Conservation (phyloP, 2,888 invertebrate species). For the Arctia plantaginis region DNA sequence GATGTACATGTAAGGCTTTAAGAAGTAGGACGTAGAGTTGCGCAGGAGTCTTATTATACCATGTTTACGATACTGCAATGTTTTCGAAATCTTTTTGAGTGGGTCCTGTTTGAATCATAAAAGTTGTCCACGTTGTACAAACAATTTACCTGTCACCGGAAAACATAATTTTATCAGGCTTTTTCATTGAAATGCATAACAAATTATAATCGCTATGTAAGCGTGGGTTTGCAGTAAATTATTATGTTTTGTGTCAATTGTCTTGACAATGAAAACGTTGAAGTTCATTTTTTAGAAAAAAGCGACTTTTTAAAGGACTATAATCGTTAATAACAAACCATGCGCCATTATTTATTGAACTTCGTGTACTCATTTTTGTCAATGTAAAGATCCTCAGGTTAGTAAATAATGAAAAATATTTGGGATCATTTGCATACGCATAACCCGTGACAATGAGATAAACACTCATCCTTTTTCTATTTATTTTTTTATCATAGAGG, state of each 20-base stretch:
- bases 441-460: neutral
- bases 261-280: neutral
- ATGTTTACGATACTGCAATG: constrained; percentile 52
- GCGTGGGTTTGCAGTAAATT: constrained; percentile 9
- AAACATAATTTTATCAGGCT: constrained; percentile 14
- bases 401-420: neutral
- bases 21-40: constrained; percentile 57
- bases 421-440: neutral
- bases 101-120: constrained; percentile 44
- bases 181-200: neutral
- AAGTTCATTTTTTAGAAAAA: neutral
- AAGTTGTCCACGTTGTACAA: constrained; percentile 21
- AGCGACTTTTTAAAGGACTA: neutral
- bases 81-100: constrained; percentile 41
- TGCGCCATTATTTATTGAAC: neutral
- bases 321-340: neutral
- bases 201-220: neutral
- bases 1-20: constrained; percentile 57
- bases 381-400: neutral
- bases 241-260: neutral
- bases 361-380: neutral
- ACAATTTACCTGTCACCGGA: constrained; percentile 30
- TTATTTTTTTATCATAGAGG: too few relatives aligned
- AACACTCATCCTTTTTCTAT: neutral
- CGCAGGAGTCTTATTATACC: constrained; percentile 60